A percentile compares a stretch with the other conserved stretches of the same genome.
Conservation (phyloP, 2,113 vertebrate species). For the Hyperoodon ampullatus region DNA sequence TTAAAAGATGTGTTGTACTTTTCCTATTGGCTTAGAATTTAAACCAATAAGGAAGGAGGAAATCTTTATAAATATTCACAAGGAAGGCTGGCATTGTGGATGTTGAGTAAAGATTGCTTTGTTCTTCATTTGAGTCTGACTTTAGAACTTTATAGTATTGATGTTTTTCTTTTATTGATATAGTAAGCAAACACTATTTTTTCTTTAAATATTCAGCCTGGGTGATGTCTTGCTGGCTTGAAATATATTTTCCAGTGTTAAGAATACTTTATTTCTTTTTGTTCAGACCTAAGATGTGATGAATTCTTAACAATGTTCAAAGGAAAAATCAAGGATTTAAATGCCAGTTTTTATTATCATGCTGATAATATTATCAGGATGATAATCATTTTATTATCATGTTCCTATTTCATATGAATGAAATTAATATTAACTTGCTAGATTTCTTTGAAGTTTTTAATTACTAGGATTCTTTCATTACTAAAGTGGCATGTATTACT, state of each 20-base stretch:
- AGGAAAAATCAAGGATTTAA: constrained; percentile 62
- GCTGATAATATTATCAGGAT: not conserved
- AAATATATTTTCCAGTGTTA: constrained; percentile 46
- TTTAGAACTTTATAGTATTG: not conserved
- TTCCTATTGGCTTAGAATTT: constrained; percentile 73
- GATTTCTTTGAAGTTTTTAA: constrained; percentile 64
- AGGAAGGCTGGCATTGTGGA: constrained; percentile 14
- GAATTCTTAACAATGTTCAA: constrained; percentile 53
- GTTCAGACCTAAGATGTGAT: constrained; percentile 35
- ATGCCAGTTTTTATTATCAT: constrained; percentile 46
- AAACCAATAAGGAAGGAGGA: constrained; percentile 65
- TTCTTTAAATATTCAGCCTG: not conserved
- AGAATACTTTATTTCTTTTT: constrained; percentile 37
- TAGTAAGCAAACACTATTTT: not conserved
- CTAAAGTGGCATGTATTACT: constrained; percentile 52
- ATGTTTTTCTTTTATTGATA: constrained; percentile 65
- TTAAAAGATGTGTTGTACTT: constrained; percentile 75
- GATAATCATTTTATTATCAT: constrained; percentile 48
- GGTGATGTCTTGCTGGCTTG: constrained; percentile 1
- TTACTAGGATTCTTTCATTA: constrained; percentile 67
- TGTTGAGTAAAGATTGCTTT: constrained; percentile 51
- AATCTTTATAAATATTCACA: constrained; percentile 37
- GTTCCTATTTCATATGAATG: constrained; percentile 40
- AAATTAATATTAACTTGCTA: constrained; percentile 59
- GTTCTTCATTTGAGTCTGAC: constrained; percentile 57